phyloP scores from a whole-genome alignment of 2,113 vertebrate species.

The Sinocyclocheilus anophthalmus region DNA sequence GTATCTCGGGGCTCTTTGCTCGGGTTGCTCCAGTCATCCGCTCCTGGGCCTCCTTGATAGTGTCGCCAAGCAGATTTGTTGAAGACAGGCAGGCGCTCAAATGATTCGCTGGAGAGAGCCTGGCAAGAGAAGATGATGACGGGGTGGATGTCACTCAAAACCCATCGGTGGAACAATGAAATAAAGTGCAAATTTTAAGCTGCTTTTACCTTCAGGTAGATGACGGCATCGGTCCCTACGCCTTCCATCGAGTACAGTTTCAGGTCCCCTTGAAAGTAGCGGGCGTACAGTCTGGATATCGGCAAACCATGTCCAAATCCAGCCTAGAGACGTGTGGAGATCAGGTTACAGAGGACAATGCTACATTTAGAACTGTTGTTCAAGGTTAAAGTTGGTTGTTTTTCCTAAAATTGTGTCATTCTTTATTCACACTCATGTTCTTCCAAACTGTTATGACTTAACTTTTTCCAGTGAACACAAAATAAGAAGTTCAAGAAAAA shows the following conservation, averaged over 20 bases:
- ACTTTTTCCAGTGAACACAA: too few relatives aligned
- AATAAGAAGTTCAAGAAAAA: too few relatives aligned
- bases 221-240: slow-evolving; percentile 85
- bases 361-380: background rate
- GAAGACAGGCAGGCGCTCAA: slow-evolving; percentile 87
- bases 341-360: background rate
- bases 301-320: slow-evolving; percentile 89
- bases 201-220: slow-evolving; percentile 84
- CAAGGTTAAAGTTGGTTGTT: background rate
- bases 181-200: background rate
- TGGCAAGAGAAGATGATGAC: slow-evolving; percentile 47
- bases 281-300: slow-evolving; percentile 87
- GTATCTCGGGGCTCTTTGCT: slow-evolving; percentile 87
- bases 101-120: slow-evolving; percentile 90
- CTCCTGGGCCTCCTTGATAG: slow-evolving; percentile 86
- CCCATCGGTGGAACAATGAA: background rate
- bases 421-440: background rate
- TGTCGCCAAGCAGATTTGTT: slow-evolving; percentile 89
- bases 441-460: background rate
- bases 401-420: background rate
- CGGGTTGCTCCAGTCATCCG: slow-evolving; percentile 90
- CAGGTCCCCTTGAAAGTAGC: slow-evolving; percentile 89
- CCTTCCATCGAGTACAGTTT: slow-evolving; percentile 91
- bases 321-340: slow-evolving; percentile 69
- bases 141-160: background rate